Conservation (phyloP, 2,888 invertebrate genomes). For the Anthophora plumipes region DNA sequence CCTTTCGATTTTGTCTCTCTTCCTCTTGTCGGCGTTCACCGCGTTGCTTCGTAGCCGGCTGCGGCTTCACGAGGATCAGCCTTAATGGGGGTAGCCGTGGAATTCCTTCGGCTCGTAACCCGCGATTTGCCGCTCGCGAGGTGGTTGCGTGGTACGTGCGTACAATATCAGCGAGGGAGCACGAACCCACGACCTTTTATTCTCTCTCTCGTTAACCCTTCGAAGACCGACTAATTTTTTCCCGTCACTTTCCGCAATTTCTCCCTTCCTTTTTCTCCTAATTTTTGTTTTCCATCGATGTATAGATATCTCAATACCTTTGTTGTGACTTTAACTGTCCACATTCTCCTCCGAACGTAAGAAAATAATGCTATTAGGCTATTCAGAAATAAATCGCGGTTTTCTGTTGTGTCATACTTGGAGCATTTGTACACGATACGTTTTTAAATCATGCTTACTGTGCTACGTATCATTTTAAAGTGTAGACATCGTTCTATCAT, state of each 20-base stretch:
- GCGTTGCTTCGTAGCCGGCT: conserved; percentile 36
- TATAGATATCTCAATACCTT: background rate
- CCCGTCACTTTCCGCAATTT: background rate
- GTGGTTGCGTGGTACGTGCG: conserved; percentile 61
- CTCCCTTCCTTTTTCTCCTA: background rate
- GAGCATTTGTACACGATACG: too few species aligned
- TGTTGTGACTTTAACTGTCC: too few species aligned
- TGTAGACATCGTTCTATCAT: too few species aligned
- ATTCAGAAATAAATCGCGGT: too few species aligned
- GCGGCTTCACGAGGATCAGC: conserved; percentile 36
- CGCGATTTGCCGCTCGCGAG: conserved; percentile 67
- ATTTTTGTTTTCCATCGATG: background rate
- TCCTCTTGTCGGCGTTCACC: conserved; percentile 42
- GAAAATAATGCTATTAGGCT: too few species aligned
- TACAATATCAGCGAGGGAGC: conserved; percentile 34
- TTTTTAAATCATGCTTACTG: too few species aligned
- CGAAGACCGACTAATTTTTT: background rate
- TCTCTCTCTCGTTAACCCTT: conserved; percentile 33
- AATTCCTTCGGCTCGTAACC: conserved; percentile 70
- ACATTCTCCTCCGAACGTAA: too few species aligned
- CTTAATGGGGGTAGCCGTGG: conserved; percentile 69
- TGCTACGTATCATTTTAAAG: too few species aligned
- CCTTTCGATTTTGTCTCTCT: conserved; percentile 71
- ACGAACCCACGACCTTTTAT: conserved; percentile 15
- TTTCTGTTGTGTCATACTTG: too few species aligned